Conservation (phyloP, 2,888 invertebrate genomes). For the Zygothrica quintamaculata region DNA sequence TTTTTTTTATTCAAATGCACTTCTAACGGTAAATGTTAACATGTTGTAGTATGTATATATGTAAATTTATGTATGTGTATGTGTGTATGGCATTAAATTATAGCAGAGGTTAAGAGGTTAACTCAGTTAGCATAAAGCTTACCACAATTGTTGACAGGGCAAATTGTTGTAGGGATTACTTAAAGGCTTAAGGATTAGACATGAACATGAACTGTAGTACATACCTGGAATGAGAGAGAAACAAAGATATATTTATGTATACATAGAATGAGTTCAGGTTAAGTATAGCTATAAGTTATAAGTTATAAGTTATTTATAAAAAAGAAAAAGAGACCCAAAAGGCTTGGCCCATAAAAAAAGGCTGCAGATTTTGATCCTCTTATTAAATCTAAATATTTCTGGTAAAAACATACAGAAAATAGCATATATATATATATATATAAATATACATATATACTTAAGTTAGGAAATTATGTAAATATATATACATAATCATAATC, state of each 20-base stretch:
- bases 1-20: constrained; percentile 11
- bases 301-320: no score
- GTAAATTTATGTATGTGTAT: constrained; percentile 11
- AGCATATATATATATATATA: no score
- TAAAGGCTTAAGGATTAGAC: background rate
- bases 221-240: constrained; percentile 49
- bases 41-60: background rate
- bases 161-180: background rate
- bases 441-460: no score
- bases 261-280: no score
- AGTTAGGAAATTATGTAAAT: no score
- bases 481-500: no score
- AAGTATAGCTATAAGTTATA: no score
- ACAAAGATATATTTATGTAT: constrained; percentile 2
- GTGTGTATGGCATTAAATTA: background rate
- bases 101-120: constrained; percentile 45
- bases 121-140: constrained; percentile 43
- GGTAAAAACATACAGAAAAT: no score
- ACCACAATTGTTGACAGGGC: constrained; percentile 45
- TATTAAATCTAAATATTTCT: no score
- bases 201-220: constrained; percentile 15
- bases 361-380: no score
- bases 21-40: background rate
- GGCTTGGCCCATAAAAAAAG: no score
- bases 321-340: no score